Conservation (phyloP, 1,140 invertebrate species). For the Chironomus striatipennis region DNA sequence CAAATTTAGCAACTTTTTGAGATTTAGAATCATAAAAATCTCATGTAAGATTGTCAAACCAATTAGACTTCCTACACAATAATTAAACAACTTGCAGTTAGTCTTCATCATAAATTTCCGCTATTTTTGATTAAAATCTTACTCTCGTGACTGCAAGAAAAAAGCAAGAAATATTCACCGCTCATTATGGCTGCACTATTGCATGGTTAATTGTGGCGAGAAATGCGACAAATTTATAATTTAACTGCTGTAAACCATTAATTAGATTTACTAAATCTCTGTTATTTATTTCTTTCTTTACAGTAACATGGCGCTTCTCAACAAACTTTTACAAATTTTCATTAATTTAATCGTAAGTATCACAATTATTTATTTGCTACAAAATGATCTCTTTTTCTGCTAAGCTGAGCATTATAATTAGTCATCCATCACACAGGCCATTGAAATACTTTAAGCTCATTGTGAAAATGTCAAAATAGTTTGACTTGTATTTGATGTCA, state of each 20-base stretch:
- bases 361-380: background rate
- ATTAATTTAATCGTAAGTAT: constrained; percentile 16
- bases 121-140: background rate
- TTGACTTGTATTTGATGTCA: too few relatives aligned
- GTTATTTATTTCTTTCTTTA: background rate
- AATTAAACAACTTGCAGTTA: too few relatives aligned
- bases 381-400: background rate
- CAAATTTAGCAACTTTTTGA: too few relatives aligned
- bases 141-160: background rate
- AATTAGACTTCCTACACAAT: too few relatives aligned
- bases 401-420: background rate
- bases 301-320: constrained; percentile 18
- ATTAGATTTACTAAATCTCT: background rate
- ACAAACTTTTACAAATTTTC: constrained; percentile 17
- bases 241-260: background rate
- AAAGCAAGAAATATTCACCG: background rate
- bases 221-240: background rate
- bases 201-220: background rate
- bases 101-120: background rate
- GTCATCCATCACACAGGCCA: too few relatives aligned
- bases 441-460: too few relatives aligned
- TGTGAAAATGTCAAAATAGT: too few relatives aligned
- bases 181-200: background rate
- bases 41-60: too few relatives aligned
- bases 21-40: too few relatives aligned